phyloP scores from a whole-genome alignment of 2,888 invertebrate species.

The Alloscopus bannaensis region DNA sequence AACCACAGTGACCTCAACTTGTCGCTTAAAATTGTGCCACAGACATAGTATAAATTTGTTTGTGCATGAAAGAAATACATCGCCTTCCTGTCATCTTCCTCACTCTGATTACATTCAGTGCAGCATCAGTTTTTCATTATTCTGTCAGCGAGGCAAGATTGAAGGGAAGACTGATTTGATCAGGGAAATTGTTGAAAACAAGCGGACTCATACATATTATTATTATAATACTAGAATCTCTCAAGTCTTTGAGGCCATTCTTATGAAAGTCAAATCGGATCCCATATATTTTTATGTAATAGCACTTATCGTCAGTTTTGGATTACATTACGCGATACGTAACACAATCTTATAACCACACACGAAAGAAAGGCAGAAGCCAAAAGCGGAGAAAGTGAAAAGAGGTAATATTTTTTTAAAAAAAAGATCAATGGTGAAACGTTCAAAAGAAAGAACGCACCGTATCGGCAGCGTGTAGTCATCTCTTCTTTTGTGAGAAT shows the following conservation, averaged over 20 bases:
- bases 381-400: constrained; percentile 23
- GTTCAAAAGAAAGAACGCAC: constrained; percentile 19
- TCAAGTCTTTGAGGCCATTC: constrained; percentile 16
- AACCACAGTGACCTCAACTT: no score
- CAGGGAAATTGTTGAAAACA: background rate
- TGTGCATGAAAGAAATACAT: no score
- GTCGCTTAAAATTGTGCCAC: no score
- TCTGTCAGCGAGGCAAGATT: constrained; percentile 28
- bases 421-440: constrained; percentile 33
- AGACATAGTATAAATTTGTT: no score
- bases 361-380: constrained; percentile 8
- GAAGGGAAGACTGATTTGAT: constrained; percentile 11
- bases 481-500: constrained; percentile 30
- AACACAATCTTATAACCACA: constrained; percentile 41
- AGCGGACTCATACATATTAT: no score
- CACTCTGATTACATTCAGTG: no score
- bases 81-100: no score
- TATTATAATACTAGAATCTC: constrained; percentile 10
- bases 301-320: constrained; percentile 56
- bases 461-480: constrained; percentile 24
- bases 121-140: constrained; percentile 17
- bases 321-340: constrained; percentile 49
- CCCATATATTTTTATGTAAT: constrained; percentile 39
- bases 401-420: constrained; percentile 20
- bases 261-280: constrained; percentile 52